Evolutionary conservation across 2,888 invertebrate genomes (phyloP), one percentile per base, ranked within the genome.

Genomic region (Bellardia pandia): DNA sequence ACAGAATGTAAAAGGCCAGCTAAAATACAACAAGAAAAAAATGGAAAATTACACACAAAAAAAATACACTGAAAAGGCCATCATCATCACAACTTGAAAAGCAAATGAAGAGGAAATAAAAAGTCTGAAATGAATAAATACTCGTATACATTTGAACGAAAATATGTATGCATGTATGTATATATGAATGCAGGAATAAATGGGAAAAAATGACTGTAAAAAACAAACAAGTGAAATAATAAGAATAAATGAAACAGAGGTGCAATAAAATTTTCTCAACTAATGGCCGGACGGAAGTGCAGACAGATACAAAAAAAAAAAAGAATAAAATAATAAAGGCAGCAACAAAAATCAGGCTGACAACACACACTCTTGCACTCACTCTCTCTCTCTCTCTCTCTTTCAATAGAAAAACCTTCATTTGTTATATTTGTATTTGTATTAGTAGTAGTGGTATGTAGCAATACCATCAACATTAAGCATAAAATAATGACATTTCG

Each of bases 231-330:
- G 48, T 37, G 5, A 71, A 75, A 78, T 62, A 79, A 87, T 75
- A 78, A 77, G 87, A 86, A 88, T 51, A 89, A 89, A 88, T 89
- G 90, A 88, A 86, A 88, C 91, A 89, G 92, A 91, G 92, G 91
- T 92, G 90, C 91, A 91, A 92, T 92, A 91, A 92, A 92, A 92
- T 84, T 83, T 79, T 75, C 84, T 68, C 89, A 89, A 89, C 91
- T 92, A 91, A 91, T 92, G 86, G 85, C 88, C 76, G 86, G 86
- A 86, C 85, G 85, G 79, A 88, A 85, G 79, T 85, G 85, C 82
- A 79, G 84, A 84, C 79, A 80, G 72, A 75, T 60, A 45, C 23
- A 77, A 75, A 82, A 78, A 64, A 42, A 56, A 58, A 74, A 72
- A 42, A 48, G 56, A 66, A 51, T 33, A 51, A 66, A 2, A 62